Evolutionary conservation across 2,797 vertebrate species (phyloP), one percentile per base, ranked within the genome.

Genomic region (Rhyacichthys aspro): DNA sequence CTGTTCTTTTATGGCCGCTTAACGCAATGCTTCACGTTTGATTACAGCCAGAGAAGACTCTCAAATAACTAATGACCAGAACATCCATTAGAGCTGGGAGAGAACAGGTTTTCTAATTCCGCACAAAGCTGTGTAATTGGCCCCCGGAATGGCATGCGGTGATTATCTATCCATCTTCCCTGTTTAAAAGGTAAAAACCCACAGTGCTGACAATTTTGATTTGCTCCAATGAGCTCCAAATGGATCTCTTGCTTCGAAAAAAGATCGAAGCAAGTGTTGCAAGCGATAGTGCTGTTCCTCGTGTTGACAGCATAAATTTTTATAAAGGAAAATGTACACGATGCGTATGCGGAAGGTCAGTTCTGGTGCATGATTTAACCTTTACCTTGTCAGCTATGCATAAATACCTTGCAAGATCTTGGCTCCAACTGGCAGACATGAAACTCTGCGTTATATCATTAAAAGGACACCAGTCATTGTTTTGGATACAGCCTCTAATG

Each of bases 21-120:
- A 95, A 94, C 93, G 93, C 93, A 93, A 93, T 93, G 95, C 95
- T 96, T 96, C 95, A 95, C 94, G 92, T 96, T 95, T 96, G 95
- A 97, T 96, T 96, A 95, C 93, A 88, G 95, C 92, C 91, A 94
- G 94, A 94, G 92, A 95, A 95, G 92, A 90, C 93, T 95, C 94
- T 96, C 94, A 93, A 94, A 95, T 94, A 95, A 94, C 94, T 98
- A 98, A 98, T 94, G 95, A 96, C 94, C 93, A 88, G 95, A 94
- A 95, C 94, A 93, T 93, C 94, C 94, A 96, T 96, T 96, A 96
- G 93, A 94, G 94, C 93, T 94, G 93, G 90, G 84, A 87, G 78
- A 93, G 91, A 95, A 92, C 93, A 94, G 94, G 93, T 93, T 95
- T 95, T 93, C 94, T 92, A 92, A 92, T 96, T 96, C 94, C 93